Base-by-base conservation (phyloP, 2,888 invertebrate genomes). In the Lithophane ornitopus region DNA sequence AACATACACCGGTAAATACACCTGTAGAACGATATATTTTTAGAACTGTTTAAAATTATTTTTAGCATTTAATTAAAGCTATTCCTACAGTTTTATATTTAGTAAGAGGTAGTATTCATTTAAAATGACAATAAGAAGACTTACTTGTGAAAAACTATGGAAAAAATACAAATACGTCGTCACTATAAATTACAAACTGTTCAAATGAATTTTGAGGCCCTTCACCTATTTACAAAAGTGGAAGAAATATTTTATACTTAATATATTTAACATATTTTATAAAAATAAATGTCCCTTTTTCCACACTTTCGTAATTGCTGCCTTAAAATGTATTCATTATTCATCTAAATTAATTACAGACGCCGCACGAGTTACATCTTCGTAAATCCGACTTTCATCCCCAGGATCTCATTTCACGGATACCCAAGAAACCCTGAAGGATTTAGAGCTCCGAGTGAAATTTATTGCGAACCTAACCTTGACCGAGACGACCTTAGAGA, bases 1-100 rank as follows among this genome's bases (percentile, higher is more conserved):
- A 89, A 92, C 83, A 69, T 79, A 74, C 72, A 74, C 73, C 75
- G 78, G 70, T 74, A 67, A 68, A 76, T 71, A 82, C 84, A 85
- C 87, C 85, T 79, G 76, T 76, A 81, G 80, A 82, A 72, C 81
- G 81, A 66, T 82, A 72, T 85, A 82, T 74, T 81, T 79, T 74
- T 81, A 80, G 84, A 84, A 82, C 70, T 63, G 77, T 74, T 61
- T 70, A 39, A 63, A 26, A 34, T 70, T 62, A 39, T 49, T 78
- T 74, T 76, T 71, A 67, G 70, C 39, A 66, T 26, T 22, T 54
- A 4, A 59, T 22, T 54, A 4, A 59, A 49, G 49, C 56, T 54
- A 44, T 56, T 12, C 3, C 14, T 49, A 44, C 14, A 26, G 22
- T 34, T 56, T 19, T 61, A 67, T 28, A 58, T 62, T 46, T 49